These are phyloP conservation scores for Trinorchestia longiramus DNA, from an alignment of 1,140 invertebrate species.

Conservation along the genomic window DNA sequence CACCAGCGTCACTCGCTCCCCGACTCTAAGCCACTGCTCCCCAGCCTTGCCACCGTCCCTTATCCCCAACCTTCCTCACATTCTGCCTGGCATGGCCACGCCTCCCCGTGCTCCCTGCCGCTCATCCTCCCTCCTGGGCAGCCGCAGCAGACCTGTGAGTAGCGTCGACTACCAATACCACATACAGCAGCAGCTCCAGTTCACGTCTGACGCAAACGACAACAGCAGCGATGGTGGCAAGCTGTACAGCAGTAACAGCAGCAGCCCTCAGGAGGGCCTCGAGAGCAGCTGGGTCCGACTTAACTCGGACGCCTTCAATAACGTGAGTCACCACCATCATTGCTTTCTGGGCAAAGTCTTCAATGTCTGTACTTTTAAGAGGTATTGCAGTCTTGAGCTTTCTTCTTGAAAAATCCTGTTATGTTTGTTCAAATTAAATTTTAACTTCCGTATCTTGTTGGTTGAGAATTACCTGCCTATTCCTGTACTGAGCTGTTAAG, in stretches of 20 bases:
- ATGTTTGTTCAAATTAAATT: too few species aligned
- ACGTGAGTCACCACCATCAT: not conserved
- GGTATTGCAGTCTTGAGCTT: too few species aligned
- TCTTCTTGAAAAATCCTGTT: too few species aligned
- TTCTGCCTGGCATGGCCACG: not conserved
- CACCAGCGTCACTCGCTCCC: slow-evolving; percentile 22
- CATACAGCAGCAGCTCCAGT: slow-evolving; percentile 10
- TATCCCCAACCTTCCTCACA: slow-evolving; percentile 18
- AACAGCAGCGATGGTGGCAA: slow-evolving; percentile 1
- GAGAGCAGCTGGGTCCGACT: slow-evolving; percentile 43
- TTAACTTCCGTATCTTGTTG: too few species aligned
- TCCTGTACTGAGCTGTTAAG: too few species aligned
- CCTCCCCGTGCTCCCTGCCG: slow-evolving; percentile 17
- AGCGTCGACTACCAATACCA: slow-evolving; percentile 44
- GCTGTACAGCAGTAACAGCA: slow-evolving; percentile 26
- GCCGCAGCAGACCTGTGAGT: slow-evolving; percentile 32
- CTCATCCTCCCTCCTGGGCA: not conserved
- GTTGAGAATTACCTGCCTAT: too few species aligned
- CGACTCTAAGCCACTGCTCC: slow-evolving; percentile 16
- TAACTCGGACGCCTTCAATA: slow-evolving; percentile 43
- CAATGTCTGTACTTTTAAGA: too few species aligned
- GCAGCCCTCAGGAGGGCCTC: slow-evolving; percentile 37
- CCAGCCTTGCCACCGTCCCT: not conserved
- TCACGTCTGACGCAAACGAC: not conserved
- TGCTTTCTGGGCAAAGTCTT: too few species aligned